Base-by-base conservation (phyloP, 2,888 invertebrate genomes). In the Eilema depressum region DNA sequence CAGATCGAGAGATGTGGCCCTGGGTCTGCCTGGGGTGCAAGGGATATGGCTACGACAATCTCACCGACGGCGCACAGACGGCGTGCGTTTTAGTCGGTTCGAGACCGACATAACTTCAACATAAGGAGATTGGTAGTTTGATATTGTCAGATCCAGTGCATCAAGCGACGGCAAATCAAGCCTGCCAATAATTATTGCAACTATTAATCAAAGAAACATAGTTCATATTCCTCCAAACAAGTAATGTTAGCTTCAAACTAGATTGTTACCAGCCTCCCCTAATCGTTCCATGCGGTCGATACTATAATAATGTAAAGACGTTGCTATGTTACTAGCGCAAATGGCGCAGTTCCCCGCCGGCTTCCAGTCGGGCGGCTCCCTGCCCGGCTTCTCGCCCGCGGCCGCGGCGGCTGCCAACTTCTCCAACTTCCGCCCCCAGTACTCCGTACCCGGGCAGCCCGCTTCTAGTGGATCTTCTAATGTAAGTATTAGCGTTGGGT, bases 391-490 rank as follows among this genome's bases (percentile, higher is more conserved):
- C 92, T 92, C 96, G 41, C 95, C 96, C 64, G 93, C 96, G 37
- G 96, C 97, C 37, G 97, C 97, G 30, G 96, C 97, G 53, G 97
- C 97, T 69, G 97, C 98, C 61, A 98, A 98, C 95, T 98, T 98
- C 93, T 97, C 97, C 83, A 97, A 97, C 92, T 98, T 98, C 96
- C 97, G 98, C 93, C 98, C 98, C 88, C 98, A 98, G 96, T 98
- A 98, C 92, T 95, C 95, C 76, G 95, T 95, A 85, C 95, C 95
- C 83, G 95, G 95, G 59, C 95, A 95, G 79, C 95, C 95, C 79
- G 81, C 93, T 75, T 80, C 91, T 83, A 87, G 93, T 80, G 82
- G 88, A 84, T 88, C 91, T 53, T 89, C 92, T 80, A 94, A 92
- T 91, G 95, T 95, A 63, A 91, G 90, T 83, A 67, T 26, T 28